These are phyloP conservation scores for Esox lucius DNA, from an alignment of 2,797 vertebrate species.

Conservation along the genomic window DNA sequence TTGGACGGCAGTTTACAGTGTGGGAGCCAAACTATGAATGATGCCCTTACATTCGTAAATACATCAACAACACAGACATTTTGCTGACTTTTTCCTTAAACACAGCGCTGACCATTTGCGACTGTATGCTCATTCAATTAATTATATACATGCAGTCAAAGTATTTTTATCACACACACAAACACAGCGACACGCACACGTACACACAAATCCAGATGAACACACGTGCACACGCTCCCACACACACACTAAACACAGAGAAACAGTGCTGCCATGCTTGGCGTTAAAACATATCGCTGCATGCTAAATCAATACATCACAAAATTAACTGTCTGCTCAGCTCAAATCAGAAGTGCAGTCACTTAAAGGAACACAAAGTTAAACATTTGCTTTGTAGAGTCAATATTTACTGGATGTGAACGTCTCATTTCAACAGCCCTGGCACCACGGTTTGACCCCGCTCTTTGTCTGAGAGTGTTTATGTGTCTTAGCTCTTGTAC, in stretches of 20 bases:
- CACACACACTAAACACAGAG: not conserved
- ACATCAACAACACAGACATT: slow-evolving; percentile 16
- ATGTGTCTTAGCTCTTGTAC: slow-evolving; percentile 44
- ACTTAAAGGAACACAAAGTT: slow-evolving; percentile 44
- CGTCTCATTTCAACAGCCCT: slow-evolving; percentile 58
- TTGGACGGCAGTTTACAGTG: slow-evolving; percentile 52
- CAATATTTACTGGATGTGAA: slow-evolving; percentile 72
- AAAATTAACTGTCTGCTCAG: slow-evolving; percentile 31
- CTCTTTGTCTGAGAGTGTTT: slow-evolving; percentile 56
- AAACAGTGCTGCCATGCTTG: not conserved
- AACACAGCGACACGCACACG: slow-evolving; percentile 4
- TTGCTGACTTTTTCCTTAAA: not conserved
- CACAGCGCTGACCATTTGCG: not conserved
- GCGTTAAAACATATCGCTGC: not conserved
- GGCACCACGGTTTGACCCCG: slow-evolving; percentile 43
- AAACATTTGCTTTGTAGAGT: slow-evolving; percentile 66
- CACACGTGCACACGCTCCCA: slow-evolving; percentile 7
- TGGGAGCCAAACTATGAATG: slow-evolving; percentile 43
- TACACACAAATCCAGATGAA: not conserved
- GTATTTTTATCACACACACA: not conserved
- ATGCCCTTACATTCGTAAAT: slow-evolving; percentile 27
- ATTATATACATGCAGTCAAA: slow-evolving; percentile 15
- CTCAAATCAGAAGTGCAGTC: slow-evolving; percentile 45
- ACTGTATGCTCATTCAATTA: not conserved
- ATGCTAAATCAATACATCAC: slow-evolving; percentile 15